These are phyloP conservation scores for Ginglymostoma cirratum DNA, from an alignment of 2,113 vertebrate genomes.

Conservation along the genomic window DNA sequence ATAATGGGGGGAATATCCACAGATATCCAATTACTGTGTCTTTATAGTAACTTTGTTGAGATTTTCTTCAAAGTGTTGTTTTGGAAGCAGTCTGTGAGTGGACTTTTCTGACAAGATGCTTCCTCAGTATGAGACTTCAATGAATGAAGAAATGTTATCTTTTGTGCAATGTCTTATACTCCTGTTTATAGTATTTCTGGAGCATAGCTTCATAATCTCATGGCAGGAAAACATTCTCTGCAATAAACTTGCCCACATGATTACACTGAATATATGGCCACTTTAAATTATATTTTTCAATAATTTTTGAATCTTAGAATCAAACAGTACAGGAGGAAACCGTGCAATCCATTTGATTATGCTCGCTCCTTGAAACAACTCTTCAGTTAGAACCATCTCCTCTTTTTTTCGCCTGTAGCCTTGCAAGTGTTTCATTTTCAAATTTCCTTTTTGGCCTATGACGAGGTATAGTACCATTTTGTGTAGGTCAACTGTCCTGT, in stretches of 20 bases:
- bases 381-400: neutral
- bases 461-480: no score
- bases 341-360: neutral
- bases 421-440: neutral
- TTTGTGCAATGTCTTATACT: neutral
- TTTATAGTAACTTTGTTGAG: neutral
- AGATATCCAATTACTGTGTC: neutral
- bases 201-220: neutral
- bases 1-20: neutral
- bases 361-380: neutral
- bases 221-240: neutral
- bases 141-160: neutral
- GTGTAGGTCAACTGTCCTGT: no score
- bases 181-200: neutral
- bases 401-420: neutral
- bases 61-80: neutral
- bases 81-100: neutral
- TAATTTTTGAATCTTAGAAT: neutral
- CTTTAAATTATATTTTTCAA: neutral
- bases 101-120: neutral
- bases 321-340: neutral
- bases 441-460: no score
- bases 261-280: neutral
- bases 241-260: neutral
- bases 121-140: neutral